Evolutionary conservation across 2,888 invertebrate species (phyloP).

Genomic region (Lobophora halterata): DNA sequence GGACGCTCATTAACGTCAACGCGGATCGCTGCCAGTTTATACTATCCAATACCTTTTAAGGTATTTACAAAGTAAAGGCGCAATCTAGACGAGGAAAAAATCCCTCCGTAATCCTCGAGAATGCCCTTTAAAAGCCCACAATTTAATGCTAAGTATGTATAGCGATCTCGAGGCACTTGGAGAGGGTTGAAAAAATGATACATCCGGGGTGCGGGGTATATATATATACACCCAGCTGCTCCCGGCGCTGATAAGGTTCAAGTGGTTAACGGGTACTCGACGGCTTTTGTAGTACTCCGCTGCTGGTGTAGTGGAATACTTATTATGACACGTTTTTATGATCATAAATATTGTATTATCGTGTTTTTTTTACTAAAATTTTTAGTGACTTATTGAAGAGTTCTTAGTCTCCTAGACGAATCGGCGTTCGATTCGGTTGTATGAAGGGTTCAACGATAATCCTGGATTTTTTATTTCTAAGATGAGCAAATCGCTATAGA

Average conservation of each 20-base stretch:
- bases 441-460: no score
- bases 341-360: no score
- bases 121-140: constrained; percentile 69
- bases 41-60: constrained; percentile 72
- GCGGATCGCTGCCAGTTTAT: constrained; percentile 65
- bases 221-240: constrained; percentile 71
- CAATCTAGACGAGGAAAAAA: constrained; percentile 70
- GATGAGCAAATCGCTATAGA: no score
- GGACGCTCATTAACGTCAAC: constrained; percentile 75
- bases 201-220: constrained; percentile 49
- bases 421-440: no score
- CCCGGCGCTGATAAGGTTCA: constrained; percentile 56
- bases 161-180: constrained; percentile 66
- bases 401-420: no score
- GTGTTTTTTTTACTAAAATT: no score
- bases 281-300: no score
- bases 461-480: no score
- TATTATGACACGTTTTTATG: no score
- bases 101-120: constrained; percentile 62
- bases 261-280: constrained; percentile 50
- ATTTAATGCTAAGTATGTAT: constrained; percentile 79
- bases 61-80: constrained; percentile 72
- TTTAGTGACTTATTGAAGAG: no score
- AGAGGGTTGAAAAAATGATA: constrained; percentile 75
- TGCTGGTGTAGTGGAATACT: no score